phyloP scores from a whole-genome alignment of 2,888 invertebrate species.

The Gandaritis pyraliata region DNA sequence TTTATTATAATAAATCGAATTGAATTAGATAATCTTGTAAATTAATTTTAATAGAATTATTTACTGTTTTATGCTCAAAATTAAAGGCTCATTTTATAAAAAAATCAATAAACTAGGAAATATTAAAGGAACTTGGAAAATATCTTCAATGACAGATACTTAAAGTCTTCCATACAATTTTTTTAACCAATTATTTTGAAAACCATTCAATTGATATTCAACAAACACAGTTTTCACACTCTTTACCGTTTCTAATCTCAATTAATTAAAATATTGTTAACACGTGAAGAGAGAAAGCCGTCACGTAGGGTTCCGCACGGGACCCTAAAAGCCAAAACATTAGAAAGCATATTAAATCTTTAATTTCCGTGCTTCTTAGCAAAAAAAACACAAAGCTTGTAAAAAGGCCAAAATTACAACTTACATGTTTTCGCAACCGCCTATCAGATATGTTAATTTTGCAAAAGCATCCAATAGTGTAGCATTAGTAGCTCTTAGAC shows the following conservation, averaged over 20 bases:
- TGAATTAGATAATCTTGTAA: too few species aligned
- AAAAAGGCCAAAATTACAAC: constrained; percentile 62
- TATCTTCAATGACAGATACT: too few species aligned
- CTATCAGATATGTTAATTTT: constrained; percentile 81
- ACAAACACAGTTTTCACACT: constrained; percentile 11
- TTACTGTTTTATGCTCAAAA: too few species aligned
- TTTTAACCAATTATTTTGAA: not conserved
- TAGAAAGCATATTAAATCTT: constrained; percentile 69
- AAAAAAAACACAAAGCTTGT: constrained; percentile 42
- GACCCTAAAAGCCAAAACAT: constrained; percentile 49
- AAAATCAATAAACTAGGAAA: too few species aligned
- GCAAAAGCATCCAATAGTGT: constrained; percentile 58
- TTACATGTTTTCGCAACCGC: constrained; percentile 63
- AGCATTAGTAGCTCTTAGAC: constrained; percentile 69
- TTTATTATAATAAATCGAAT: not conserved
- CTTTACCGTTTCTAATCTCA: constrained; percentile 19
- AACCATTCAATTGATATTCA: constrained; percentile 6
- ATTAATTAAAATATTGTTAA: constrained; percentile 14
- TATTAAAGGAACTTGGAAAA: too few species aligned
- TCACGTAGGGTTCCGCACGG: constrained; percentile 32
- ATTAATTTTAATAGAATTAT: too few species aligned
- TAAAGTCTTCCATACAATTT: too few species aligned
- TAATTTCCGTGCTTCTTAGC: constrained; percentile 59
- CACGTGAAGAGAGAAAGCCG: constrained; percentile 26
- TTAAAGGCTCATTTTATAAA: too few species aligned